phyloP scores from a whole-genome alignment of 2,888 invertebrate species.

The Druceiella hillmani region DNA sequence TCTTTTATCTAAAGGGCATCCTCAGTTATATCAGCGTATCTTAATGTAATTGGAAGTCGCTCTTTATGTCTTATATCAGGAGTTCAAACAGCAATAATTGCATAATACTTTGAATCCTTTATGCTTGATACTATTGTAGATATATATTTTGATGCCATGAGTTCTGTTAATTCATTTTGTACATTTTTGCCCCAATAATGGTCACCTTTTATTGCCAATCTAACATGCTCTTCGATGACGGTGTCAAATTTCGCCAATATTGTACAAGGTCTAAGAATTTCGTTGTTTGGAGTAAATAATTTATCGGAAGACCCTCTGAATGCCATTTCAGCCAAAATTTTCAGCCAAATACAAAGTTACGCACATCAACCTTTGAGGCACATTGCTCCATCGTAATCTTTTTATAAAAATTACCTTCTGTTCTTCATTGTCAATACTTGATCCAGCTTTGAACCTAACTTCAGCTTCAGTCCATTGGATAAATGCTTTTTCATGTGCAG shows the following conservation, averaged over 20 bases:
- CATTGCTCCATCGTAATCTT: conserved; percentile 26
- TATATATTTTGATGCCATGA: conserved; percentile 27
- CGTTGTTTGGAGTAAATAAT: conserved; percentile 28
- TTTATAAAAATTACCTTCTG: conserved; percentile 25
- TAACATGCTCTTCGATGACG: conserved; percentile 28
- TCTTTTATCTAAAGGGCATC: too few species aligned
- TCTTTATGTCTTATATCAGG: too few species aligned
- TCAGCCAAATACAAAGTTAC: conserved; percentile 27
- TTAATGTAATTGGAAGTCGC: too few species aligned
- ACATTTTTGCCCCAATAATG: conserved; percentile 29
- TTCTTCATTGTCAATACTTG: too few species aligned
- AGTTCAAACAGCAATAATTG: too few species aligned
- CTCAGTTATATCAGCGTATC: too few species aligned
- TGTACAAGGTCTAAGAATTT: conserved; percentile 28
- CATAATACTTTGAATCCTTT: too few species aligned
- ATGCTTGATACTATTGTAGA: too few species aligned
- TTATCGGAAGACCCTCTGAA: conserved; percentile 27
- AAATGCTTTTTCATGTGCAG: too few species aligned
- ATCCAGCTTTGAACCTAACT: too few species aligned
- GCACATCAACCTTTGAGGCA: conserved; percentile 27
- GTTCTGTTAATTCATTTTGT: conserved; percentile 30
- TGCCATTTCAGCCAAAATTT: conserved; percentile 28
- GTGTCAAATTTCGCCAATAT: conserved; percentile 29
- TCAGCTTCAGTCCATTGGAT: too few species aligned
- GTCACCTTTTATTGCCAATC: conserved; percentile 25